Percentiles rank a stretch among this genome's conserved stretches.
These are phyloP conservation scores for Cheilosia impressa DNA, from an alignment of 2,888 invertebrate genomes.

Conservation along the genomic window DNA sequence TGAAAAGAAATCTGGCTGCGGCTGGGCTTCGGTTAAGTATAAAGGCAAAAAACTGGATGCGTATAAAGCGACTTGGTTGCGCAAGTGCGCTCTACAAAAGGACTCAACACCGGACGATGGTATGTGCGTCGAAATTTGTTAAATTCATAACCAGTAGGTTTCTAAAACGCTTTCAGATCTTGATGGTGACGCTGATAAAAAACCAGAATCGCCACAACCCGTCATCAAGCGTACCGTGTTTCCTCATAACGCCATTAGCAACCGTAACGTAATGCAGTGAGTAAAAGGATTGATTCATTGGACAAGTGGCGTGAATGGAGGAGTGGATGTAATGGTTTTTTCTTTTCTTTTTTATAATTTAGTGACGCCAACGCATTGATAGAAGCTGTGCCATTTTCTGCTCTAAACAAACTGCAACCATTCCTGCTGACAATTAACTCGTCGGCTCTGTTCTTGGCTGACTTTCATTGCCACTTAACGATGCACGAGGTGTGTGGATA, in stretches of 20 bases:
- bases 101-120: conserved; percentile 83
- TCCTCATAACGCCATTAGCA: conserved; percentile 90
- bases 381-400: conserved; percentile 94
- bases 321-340: conserved; percentile 14
- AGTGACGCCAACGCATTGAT: conserved; percentile 96
- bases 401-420: conserved; percentile 95
- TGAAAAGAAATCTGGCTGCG: conserved; percentile 95
- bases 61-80: conserved; percentile 93
- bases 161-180: conserved; percentile 81
- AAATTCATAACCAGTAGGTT: conserved; percentile 34
- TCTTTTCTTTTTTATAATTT: conserved; percentile 78
- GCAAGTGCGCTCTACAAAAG: conserved; percentile 87
- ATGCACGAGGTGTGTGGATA: conserved; percentile 98
- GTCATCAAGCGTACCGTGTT: conserved; percentile 88
- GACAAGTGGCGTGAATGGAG: neutral
- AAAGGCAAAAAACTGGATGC: conserved; percentile 94
- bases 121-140: conserved; percentile 59
- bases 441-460: conserved; percentile 93
- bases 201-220: conserved; percentile 86
- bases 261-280: conserved; percentile 91
- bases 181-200: conserved; percentile 87
- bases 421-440: conserved; percentile 94
- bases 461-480: conserved; percentile 97
- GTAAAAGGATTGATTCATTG: conserved; percentile 79
- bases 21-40: conserved; percentile 96